A percentile compares a stretch with the other conserved stretches of the same genome.
Conservation (phyloP, 1,140 invertebrate genomes). For the Diuraphis noxia region DNA sequence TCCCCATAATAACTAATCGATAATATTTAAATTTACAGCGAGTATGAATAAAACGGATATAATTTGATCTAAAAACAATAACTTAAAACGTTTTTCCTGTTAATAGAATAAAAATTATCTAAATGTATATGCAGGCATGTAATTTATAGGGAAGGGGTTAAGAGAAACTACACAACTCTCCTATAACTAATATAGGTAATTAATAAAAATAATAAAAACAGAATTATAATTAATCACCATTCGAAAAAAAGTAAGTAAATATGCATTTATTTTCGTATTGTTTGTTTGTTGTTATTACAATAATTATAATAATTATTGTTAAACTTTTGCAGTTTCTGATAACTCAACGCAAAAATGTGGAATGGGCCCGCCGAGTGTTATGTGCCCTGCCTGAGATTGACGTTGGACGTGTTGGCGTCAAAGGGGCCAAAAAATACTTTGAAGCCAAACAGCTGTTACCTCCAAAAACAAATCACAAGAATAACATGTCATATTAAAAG, state of each 20-base stretch:
- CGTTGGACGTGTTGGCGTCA: slow-evolving; percentile 36
- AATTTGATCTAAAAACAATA: too few species aligned
- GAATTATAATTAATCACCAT: too few species aligned
- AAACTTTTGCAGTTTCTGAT: background rate
- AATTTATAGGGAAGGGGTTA: too few species aligned
- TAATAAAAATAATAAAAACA: too few species aligned
- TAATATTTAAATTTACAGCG: background rate
- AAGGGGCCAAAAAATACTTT: slow-evolving; percentile 39
- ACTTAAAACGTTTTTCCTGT: too few species aligned
- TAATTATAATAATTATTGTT: background rate
- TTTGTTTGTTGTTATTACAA: background rate
- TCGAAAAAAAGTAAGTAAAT: too few species aligned
- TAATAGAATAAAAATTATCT: too few species aligned
- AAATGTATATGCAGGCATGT: background rate
- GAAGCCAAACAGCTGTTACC: slow-evolving; percentile 33
- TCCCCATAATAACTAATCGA: background rate
- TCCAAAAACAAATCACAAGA: background rate
- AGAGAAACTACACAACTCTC: too few species aligned
- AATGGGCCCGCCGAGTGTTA: slow-evolving; percentile 41
- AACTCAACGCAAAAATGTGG: slow-evolving; percentile 39
- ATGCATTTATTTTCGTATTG: too few species aligned
- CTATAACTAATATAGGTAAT: too few species aligned
- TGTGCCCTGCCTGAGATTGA: slow-evolving; percentile 37
- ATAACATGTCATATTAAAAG: background rate
- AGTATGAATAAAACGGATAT: background rate